A percentile compares a stretch with the other conserved stretches of the same genome.
phyloP scores from a whole-genome alignment of 2,888 invertebrate genomes.

The Agonopterix heracliana region DNA sequence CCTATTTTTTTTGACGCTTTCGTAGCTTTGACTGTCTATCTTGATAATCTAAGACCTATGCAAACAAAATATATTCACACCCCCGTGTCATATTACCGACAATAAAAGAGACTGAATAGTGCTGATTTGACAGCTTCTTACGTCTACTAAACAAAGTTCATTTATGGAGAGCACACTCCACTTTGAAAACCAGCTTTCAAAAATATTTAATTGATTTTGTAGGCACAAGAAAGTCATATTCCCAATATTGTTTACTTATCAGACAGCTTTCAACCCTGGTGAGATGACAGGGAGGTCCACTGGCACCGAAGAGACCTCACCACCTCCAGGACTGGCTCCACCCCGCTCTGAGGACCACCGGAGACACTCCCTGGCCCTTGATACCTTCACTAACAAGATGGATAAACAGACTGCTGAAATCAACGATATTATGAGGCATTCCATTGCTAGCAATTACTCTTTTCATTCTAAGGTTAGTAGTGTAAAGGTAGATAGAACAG shows the following conservation, averaged over 20 bases:
- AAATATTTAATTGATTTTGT: too few relatives aligned
- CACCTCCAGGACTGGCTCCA: constrained; percentile 1
- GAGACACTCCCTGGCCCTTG: constrained; percentile 45
- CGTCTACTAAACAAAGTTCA: too few relatives aligned
- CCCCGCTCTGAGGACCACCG: constrained; percentile 28
- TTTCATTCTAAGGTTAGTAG: constrained; percentile 55
- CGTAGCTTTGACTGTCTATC: too few relatives aligned
- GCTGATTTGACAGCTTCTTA: too few relatives aligned
- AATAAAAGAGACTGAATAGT: too few relatives aligned
- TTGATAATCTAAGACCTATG: too few relatives aligned
- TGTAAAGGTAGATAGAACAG: neutral
- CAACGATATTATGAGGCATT: constrained; percentile 57
- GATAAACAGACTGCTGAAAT: constrained; percentile 56
- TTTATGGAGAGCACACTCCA: too few relatives aligned
- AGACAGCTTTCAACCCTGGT: constrained; percentile 60
- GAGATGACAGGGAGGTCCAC: constrained; percentile 68
- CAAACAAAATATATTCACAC: too few relatives aligned
- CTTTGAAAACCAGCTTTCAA: too few relatives aligned
- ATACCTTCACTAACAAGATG: constrained; percentile 44
- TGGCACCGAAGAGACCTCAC: constrained; percentile 40
- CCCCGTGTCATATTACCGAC: too few relatives aligned
- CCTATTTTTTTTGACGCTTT: too few relatives aligned
- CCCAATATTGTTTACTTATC: constrained; percentile 12
- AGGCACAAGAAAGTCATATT: too few relatives aligned
- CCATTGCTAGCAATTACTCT: constrained; percentile 56